Evolutionary conservation across 1,140 invertebrate genomes (phyloP).

Genomic region (Dinothrombium tinctorium): DNA sequence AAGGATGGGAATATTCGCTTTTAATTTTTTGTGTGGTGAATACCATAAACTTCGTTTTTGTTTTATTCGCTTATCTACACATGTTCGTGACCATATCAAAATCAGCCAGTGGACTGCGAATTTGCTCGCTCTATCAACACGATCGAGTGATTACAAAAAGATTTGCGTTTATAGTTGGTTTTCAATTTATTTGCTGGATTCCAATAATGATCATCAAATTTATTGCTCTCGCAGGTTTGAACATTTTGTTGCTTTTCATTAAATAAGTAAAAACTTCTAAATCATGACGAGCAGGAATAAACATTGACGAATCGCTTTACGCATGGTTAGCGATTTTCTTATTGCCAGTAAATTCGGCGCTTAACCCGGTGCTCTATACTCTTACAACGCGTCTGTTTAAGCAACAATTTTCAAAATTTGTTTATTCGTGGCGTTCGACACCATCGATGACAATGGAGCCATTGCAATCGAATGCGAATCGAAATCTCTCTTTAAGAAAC

Average conservation of each 20-base stretch:
- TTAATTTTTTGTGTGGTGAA: conserved; percentile 22
- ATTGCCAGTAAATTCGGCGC: conserved; percentile 46
- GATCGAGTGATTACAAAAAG: conserved; percentile 37
- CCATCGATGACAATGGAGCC: too few relatives aligned
- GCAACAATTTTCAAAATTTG: too few relatives aligned
- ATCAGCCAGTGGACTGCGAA: conserved; percentile 32
- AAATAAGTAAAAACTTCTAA: too few relatives aligned
- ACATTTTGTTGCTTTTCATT: conserved; percentile 1
- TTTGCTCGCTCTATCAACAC: conserved; percentile 27
- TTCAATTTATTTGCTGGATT: conserved; percentile 40
- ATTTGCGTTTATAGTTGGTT: conserved; percentile 48
- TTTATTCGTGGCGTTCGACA: too few relatives aligned
- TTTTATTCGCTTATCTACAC: conserved; percentile 33
- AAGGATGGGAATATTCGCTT: conserved; percentile 22
- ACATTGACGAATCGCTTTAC: conserved; percentile 26
- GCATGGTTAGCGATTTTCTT: conserved; percentile 51
- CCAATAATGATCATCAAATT: conserved; percentile 15
- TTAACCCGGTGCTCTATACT: conserved; percentile 53
- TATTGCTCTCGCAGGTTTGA: conserved; percentile 14
- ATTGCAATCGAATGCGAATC: too few relatives aligned
- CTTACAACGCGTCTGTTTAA: conserved; percentile 27
- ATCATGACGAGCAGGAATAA: too few relatives aligned
- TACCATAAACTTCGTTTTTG: conserved; percentile 25
- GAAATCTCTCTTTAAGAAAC: too few relatives aligned
- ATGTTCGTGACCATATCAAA: conserved; percentile 27